Percentiles rank a stretch among this genome's conserved stretches.
These are phyloP conservation scores for Paguma larvata DNA, from an alignment of 2,797 vertebrate species.

Conservation along the genomic window DNA sequence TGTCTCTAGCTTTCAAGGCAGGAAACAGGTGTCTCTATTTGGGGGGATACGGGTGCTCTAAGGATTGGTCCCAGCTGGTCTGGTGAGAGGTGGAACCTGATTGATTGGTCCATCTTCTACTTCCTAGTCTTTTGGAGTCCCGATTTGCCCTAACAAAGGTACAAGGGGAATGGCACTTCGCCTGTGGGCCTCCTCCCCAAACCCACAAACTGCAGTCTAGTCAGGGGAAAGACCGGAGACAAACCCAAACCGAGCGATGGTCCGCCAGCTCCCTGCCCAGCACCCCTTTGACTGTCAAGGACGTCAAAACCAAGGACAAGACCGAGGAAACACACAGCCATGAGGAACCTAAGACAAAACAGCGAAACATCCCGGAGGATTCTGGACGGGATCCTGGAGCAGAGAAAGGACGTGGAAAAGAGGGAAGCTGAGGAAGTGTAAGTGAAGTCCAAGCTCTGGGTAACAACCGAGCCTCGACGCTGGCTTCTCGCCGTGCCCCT, in stretches of 20 bases:
- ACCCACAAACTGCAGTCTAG: not conserved
- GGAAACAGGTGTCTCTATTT: too few relatives aligned
- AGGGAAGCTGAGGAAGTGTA: too few relatives aligned
- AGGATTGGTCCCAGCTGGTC: too few relatives aligned
- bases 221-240: not conserved
- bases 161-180: rapidly evolving
- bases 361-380: rapidly evolving
- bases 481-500: not conserved
- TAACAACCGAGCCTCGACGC: rapidly evolving
- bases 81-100: too few relatives aligned
- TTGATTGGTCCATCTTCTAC: too few relatives aligned
- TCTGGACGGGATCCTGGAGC: not conserved
- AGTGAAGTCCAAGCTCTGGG: rapidly evolving
- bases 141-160: too few relatives aligned
- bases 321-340: not conserved
- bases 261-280: not conserved
- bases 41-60: too few relatives aligned
- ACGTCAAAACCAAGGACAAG: not conserved
- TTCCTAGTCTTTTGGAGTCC: too few relatives aligned
- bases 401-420: rapidly evolving
- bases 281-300: not conserved
- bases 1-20: too few relatives aligned
- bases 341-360: not conserved
- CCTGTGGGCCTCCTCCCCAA: too few relatives aligned
- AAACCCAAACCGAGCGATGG: not conserved